Percentiles rank a stretch among this genome's conserved stretches.
These are phyloP conservation scores for Laothoe populi DNA, from an alignment of 2,888 invertebrate genomes.

Conservation along the genomic window DNA sequence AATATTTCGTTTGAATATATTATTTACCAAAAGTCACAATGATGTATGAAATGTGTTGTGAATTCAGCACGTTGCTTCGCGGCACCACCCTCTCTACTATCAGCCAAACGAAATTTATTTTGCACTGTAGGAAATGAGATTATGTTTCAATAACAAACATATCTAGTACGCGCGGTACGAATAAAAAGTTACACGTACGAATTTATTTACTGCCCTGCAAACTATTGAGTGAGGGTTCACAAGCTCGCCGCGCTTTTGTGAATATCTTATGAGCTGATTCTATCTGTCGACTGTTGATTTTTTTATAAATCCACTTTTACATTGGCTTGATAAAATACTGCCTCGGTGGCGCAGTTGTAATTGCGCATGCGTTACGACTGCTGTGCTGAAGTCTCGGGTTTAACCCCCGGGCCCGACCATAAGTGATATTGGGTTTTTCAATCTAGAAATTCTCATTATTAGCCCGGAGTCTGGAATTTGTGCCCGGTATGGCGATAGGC, in stretches of 20 bases:
- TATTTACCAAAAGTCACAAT: slow-evolving; percentile 20
- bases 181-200: slow-evolving; percentile 54
- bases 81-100: slow-evolving; percentile 43
- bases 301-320: not conserved
- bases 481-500: too few relatives aligned
- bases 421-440: too few relatives aligned
- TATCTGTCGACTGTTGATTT: slow-evolving; percentile 8
- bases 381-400: too few relatives aligned
- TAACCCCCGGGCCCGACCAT: too few relatives aligned
- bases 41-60: slow-evolving; percentile 38
- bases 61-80: slow-evolving; percentile 49
- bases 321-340: not conserved
- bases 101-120: slow-evolving; percentile 64
- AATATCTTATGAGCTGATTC: slow-evolving; percentile 21
- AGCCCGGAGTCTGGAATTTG: too few relatives aligned
- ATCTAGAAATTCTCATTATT: too few relatives aligned
- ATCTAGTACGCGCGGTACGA: slow-evolving; percentile 55
- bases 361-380: too few relatives aligned
- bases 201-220: slow-evolving; percentile 28
- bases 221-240: slow-evolving; percentile 13
- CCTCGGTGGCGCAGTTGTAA: too few relatives aligned
- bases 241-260: slow-evolving; percentile 11
- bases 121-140: slow-evolving; percentile 65
- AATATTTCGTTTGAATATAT: not conserved
- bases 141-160: slow-evolving; percentile 71